These are phyloP conservation scores for Piaya cayana DNA, from an alignment of 2,113 vertebrate species.

Conservation along the genomic window DNA sequence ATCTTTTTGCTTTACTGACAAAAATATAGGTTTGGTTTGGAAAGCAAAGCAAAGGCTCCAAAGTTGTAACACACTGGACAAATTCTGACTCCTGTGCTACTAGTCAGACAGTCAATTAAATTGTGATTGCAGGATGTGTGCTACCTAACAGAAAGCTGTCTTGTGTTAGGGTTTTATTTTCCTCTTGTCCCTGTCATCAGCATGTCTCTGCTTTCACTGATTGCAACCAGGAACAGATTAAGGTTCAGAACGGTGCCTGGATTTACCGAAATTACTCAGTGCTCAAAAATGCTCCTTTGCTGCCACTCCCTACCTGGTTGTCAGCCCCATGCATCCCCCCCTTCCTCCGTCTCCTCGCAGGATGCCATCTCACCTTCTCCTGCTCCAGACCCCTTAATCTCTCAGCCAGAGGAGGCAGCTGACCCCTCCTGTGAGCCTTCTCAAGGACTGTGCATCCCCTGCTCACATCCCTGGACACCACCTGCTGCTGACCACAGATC, in stretches of 20 bases:
- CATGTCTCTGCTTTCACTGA: background rate
- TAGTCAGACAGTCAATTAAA: background rate
- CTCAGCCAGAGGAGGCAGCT: background rate
- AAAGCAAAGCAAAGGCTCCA: background rate
- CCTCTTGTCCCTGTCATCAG: background rate
- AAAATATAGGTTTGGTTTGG: background rate
- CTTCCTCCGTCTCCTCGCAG: background rate
- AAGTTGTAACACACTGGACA: background rate
- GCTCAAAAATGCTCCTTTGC: background rate
- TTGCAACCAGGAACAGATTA: background rate
- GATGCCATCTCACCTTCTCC: background rate
- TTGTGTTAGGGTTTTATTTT: background rate
- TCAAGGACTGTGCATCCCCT: rapidly evolving
- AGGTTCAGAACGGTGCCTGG: background rate
- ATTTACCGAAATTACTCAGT: background rate
- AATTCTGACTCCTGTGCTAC: background rate
- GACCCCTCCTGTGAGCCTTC: background rate
- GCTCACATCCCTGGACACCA: background rate
- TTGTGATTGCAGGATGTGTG: background rate
- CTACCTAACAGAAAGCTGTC: background rate
- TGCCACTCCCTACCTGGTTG: background rate
- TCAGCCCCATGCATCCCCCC: background rate
- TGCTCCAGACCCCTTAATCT: background rate
- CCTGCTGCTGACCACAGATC: background rate
- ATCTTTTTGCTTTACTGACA: background rate